Percentiles rank a stretch among this genome's conserved stretches.
Evolutionary conservation across 2,797 vertebrate species (phyloP).

Genomic region (Poeciliopsis gracilis): DNA sequence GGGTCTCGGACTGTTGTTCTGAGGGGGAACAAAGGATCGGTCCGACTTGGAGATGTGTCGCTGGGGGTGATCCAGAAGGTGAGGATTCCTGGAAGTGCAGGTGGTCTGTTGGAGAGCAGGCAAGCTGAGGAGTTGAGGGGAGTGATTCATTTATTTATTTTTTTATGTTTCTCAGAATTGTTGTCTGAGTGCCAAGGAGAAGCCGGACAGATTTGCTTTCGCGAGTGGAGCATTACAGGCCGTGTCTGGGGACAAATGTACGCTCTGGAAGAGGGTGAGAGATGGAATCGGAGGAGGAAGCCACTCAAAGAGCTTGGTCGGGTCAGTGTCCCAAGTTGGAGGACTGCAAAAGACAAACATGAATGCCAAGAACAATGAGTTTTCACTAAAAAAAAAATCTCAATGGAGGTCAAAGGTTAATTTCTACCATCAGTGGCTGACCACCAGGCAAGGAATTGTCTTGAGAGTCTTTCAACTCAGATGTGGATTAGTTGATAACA

Average conservation of each 20-base stretch:
- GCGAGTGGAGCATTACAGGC: background rate
- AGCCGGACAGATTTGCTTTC: background rate
- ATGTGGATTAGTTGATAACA: background rate
- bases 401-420: background rate
- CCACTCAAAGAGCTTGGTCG: background rate
- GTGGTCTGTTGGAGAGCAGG: background rate
- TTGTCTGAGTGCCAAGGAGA: background rate
- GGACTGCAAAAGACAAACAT: background rate
- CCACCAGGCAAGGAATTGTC: background rate
- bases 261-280: background rate
- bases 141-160: background rate
- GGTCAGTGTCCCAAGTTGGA: background rate
- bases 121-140: background rate
- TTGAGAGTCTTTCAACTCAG: background rate
- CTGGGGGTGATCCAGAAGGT: background rate
- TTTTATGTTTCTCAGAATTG: background rate
- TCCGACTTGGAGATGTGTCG: background rate
- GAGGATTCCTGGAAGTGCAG: background rate
- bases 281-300: background rate
- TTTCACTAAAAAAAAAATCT: background rate
- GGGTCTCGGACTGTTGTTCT: background rate
- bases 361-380: background rate
- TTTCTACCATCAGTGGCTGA: background rate
- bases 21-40: background rate
- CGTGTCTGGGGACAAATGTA: background rate